Conservation (phyloP, 2,797 vertebrate genomes). For the Chaetodon trifasciatus region DNA sequence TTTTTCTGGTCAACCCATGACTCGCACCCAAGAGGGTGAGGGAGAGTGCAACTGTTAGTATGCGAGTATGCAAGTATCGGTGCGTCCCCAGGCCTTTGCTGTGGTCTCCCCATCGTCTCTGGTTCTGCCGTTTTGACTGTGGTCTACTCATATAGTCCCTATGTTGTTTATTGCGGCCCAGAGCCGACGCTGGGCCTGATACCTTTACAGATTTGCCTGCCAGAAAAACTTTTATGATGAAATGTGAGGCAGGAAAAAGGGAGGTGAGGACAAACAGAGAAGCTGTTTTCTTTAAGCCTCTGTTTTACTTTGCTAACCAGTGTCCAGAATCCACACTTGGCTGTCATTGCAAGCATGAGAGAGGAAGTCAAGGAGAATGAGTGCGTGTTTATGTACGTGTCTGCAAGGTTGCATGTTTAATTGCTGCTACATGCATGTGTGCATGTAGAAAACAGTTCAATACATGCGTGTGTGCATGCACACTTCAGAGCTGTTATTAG, state of each 20-base stretch:
- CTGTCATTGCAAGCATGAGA: constrained; percentile 68
- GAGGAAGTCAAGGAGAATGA: constrained; percentile 56
- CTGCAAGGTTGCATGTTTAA: constrained; percentile 38
- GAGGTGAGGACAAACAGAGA: constrained; percentile 80
- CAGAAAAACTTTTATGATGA: constrained; percentile 85
- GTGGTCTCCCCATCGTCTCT: constrained; percentile 79
- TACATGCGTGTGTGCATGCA: constrained; percentile 9
- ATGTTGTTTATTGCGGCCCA: constrained; percentile 80
- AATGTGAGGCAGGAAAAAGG: constrained; percentile 80
- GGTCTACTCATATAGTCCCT: constrained; percentile 77
- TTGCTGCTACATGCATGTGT: constrained; percentile 29
- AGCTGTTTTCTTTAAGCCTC: constrained; percentile 79
- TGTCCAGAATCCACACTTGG: constrained; percentile 82
- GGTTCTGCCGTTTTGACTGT: constrained; percentile 73
- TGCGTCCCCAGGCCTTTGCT: constrained; percentile 77
- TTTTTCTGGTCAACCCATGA: constrained; percentile 41
- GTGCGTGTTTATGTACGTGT: constrained; percentile 44
- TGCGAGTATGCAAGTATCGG: constrained; percentile 73
- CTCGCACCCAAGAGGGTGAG: constrained; percentile 41
- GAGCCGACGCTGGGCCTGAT: constrained; percentile 72
- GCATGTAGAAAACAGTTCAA: constrained; percentile 8
- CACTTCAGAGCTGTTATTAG: constrained; percentile 5
- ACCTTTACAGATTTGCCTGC: constrained; percentile 73
- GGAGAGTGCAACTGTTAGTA: constrained; percentile 55
- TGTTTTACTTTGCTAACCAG: constrained; percentile 77